Evolutionary conservation across 1,140 invertebrate species (phyloP).

Genomic region (Cydia splendana): DNA sequence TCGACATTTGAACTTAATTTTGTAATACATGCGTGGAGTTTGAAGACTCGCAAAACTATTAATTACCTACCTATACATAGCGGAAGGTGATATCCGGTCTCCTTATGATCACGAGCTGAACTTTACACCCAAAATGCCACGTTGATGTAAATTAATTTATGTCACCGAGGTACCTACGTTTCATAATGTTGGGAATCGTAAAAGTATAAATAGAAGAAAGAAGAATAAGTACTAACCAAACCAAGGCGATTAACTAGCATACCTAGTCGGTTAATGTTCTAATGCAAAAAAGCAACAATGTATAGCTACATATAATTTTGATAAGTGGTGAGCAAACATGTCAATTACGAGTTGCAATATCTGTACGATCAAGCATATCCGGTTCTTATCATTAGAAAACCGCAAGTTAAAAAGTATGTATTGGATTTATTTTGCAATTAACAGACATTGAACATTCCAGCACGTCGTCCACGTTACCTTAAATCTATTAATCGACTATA

Average conservation of each 20-base stretch:
- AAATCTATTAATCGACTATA: background rate
- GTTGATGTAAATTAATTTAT: no score
- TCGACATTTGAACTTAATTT: no score
- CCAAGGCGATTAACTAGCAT: no score
- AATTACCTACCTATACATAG: background rate
- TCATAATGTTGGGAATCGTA: background rate
- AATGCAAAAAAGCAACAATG: background rate
- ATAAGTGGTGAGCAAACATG: background rate
- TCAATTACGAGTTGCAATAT: background rate
- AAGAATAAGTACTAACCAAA: no score
- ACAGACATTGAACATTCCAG: background rate
- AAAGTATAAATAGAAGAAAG: background rate
- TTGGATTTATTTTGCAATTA: background rate
- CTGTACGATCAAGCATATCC: background rate
- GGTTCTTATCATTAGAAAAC: constrained; percentile 23
- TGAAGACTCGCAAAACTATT: background rate
- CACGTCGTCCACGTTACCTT: background rate
- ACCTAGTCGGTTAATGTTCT: no score
- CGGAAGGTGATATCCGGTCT: no score
- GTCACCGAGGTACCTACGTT: no score
- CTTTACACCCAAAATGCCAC: no score
- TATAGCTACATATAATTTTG: background rate
- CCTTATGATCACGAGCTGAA: no score
- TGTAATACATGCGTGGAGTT: background rate
- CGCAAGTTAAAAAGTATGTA: background rate